Base-by-base conservation (phyloP, 2,888 invertebrate species). In the Tridacna crocea region DNA sequence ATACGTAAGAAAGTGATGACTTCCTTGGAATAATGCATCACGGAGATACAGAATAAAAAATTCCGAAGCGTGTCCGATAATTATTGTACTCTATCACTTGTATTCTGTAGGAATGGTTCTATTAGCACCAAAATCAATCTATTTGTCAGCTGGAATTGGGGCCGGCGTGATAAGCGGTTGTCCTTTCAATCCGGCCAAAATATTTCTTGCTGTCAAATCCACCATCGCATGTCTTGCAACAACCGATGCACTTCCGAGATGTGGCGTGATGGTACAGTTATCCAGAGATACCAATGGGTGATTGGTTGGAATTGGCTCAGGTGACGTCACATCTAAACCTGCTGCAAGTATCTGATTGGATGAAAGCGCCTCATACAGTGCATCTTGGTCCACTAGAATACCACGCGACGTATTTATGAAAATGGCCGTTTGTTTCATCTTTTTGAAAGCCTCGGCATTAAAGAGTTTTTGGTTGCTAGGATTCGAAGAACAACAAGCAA, bases 271-370 rank as follows among this genome's bases (percentile, higher is more conserved):
- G 80, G 97, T 96, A 93, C 98, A 97, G 94, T 98, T 99, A 61
- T 96, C 95, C 26, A 98, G 93, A 82, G 96, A 96, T 36, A 98
- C 95, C 48, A 98, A 95, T 0, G 96, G 96, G 94, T 96, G 96
- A 88, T 97, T 96, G 10, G 97, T 91, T 0, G 98, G 98, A 80
- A 99, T 94, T 0, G 98, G 98, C 93, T 98, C 98, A 0, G 98
- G 98, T 0, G 96, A 96, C 85, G 97, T 98, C 0, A 98, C 98
- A 95, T 98, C 98, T 51, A 99, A 95, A 0, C 98, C 98, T 0
- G 98, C 98, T 0, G 96, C 97, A 91, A 95, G 95, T 77, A 98
- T 98, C 13, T 95, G 95, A 17, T 96, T 96, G 72, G 95, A 95
- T 89, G 96, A 95, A 72, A 98, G 95, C 0, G 98, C 98, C 80